A percentile compares a stretch with the other conserved stretches of the same genome.
phyloP scores from a whole-genome alignment of 2,797 vertebrate genomes.

The Zenarchopterus dispar region DNA sequence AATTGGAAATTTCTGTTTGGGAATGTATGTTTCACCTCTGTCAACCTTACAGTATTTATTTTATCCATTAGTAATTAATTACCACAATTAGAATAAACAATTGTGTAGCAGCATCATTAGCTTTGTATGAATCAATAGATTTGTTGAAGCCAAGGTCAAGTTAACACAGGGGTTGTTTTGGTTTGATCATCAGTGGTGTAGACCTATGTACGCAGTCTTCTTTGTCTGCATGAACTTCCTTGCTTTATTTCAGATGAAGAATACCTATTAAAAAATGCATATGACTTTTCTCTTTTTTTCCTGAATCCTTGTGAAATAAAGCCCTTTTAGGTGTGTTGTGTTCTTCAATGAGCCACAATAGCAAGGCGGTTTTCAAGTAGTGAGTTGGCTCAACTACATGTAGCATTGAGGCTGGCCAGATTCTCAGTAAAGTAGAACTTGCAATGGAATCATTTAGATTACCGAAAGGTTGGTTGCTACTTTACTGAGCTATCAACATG shows the following conservation, averaged over 20 bases:
- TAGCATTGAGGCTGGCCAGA: neutral
- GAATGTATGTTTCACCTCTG: neutral
- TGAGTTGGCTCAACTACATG: neutral
- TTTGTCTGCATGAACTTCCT: too few relatives aligned
- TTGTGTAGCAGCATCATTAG: neutral
- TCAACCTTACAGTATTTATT: slow-evolving; percentile 1
- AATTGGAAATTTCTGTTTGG: neutral
- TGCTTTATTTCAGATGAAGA: too few relatives aligned
- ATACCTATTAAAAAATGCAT: too few relatives aligned
- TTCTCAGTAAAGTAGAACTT: neutral
- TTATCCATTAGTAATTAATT: neutral
- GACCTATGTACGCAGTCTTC: neutral
- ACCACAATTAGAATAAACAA: neutral
- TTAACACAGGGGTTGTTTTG: neutral
- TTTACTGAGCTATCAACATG: too few relatives aligned
- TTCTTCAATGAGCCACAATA: neutral
- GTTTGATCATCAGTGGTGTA: neutral
- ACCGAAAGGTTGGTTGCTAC: neutral
- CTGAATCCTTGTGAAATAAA: neutral
- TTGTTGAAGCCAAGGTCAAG: neutral
- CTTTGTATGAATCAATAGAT: neutral
- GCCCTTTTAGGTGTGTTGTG: neutral
- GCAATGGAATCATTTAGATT: too few relatives aligned
- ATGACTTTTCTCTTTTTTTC: too few relatives aligned
- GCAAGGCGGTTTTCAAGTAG: neutral